phyloP scores from a whole-genome alignment of 2,797 vertebrate species.

The Heterohyrax brucei region DNA sequence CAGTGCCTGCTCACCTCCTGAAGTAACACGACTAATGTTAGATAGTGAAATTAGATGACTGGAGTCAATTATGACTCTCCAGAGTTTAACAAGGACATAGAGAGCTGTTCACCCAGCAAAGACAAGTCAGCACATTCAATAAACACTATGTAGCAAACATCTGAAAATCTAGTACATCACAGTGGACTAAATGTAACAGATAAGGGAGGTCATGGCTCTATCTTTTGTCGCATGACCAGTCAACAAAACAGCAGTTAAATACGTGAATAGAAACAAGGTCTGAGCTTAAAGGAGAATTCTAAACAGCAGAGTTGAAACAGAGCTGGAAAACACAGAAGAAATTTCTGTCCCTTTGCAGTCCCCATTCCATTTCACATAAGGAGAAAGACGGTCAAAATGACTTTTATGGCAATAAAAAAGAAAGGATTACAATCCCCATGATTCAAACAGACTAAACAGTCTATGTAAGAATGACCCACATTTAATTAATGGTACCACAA shows the following conservation, averaged over 20 bases:
- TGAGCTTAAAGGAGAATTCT: not conserved
- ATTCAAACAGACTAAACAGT: not conserved
- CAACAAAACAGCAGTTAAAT: not conserved
- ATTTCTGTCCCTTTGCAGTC: not conserved
- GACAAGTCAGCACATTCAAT: not conserved
- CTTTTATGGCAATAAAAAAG: not conserved
- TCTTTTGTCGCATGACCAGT: not conserved
- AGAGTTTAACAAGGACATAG: not conserved
- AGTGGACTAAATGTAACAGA: not conserved
- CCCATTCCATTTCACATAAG: not conserved
- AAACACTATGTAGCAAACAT: not conserved
- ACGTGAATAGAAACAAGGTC: not conserved
- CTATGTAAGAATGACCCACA: not conserved
- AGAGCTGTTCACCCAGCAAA: not conserved
- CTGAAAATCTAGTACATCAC: not conserved
- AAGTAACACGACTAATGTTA: not conserved
- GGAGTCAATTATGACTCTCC: not conserved
- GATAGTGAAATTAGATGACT: not conserved
- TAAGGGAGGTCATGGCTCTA: not conserved
- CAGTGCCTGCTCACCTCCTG: not conserved
- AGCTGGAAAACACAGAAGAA: not conserved
- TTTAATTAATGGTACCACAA: not conserved
- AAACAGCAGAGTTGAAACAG: not conserved
- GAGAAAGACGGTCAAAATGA: conserved; percentile 9
- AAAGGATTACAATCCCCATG: not conserved